Evolutionary conservation across 2,797 vertebrate genomes (phyloP).

Genomic region (Scolopax rusticola): DNA sequence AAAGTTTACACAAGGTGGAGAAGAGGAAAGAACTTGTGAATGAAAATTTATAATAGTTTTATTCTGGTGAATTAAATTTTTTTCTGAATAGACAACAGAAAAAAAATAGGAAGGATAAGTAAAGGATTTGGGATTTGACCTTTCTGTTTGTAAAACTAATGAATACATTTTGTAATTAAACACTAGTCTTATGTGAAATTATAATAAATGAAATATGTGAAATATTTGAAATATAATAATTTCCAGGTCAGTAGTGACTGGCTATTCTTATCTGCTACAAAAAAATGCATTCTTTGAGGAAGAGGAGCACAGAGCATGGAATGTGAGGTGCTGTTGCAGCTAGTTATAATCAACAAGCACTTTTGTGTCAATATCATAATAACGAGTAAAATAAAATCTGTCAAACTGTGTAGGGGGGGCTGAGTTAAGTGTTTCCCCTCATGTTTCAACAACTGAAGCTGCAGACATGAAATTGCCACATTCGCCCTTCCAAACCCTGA

Average conservation of each 20-base stretch:
- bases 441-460: neutral
- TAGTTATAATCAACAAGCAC: neutral
- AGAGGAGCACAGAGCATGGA: neutral
- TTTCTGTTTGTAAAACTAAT: neutral
- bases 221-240: neutral
- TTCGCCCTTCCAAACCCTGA: neutral
- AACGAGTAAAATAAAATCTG: neutral
- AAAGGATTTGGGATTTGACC: neutral
- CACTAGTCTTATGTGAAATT: rapidly evolving
- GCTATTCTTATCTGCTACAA: neutral
- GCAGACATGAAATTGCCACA: neutral
- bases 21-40: neutral
- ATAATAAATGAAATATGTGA: neutral
- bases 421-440: neutral
- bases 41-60: neutral
- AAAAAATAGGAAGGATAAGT: neutral
- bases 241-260: neutral
- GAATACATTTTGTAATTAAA: neutral
- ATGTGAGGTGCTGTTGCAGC: neutral
- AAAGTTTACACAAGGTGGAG: neutral
- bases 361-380: neutral
- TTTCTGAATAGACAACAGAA: neutral
- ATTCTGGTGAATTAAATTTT: neutral
- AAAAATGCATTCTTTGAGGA: neutral
- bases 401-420: neutral